phyloP scores from a whole-genome alignment of 2,797 vertebrate genomes.

The Avahi laniger region DNA sequence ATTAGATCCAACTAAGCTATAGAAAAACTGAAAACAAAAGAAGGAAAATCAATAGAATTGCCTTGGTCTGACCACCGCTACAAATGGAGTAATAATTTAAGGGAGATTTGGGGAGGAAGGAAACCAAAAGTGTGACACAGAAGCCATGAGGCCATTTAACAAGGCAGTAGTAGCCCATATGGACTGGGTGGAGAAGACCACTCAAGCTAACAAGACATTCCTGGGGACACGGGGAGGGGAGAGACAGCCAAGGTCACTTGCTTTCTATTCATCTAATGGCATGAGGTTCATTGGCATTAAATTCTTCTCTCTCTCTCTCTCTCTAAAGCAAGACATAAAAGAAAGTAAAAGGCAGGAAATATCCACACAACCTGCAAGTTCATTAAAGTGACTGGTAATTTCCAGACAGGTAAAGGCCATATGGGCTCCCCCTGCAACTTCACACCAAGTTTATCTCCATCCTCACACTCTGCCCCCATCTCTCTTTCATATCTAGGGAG shows the following conservation, averaged over 20 bases:
- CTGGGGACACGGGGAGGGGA: not conserved
- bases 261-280: conserved; percentile 32
- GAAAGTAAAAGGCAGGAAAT: not conserved
- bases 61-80: conserved; percentile 33
- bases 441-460: conserved; percentile 33
- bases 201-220: conserved; percentile 22
- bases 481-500: not conserved
- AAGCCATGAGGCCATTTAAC: conserved; percentile 2
- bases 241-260: not conserved
- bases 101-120: conserved; percentile 21
- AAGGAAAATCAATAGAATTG: conserved; percentile 54
- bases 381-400: conserved; percentile 27
- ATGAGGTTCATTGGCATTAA: not conserved
- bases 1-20: conserved; percentile 58
- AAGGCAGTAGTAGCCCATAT: not conserved
- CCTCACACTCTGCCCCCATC: not conserved
- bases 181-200: conserved; percentile 14
- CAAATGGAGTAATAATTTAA: conserved; percentile 63
- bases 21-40: conserved; percentile 60
- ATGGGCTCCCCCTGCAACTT: conserved; percentile 32
- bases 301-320: not conserved
- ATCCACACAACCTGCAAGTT: not conserved
- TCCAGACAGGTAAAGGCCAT: conserved; percentile 40
- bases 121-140: conserved; percentile 19
- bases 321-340: conserved; percentile 18